Percentiles rank a stretch among this genome's conserved stretches.
phyloP scores from a whole-genome alignment of 1,140 invertebrate species.

The Akabosia matsudoensis region DNA sequence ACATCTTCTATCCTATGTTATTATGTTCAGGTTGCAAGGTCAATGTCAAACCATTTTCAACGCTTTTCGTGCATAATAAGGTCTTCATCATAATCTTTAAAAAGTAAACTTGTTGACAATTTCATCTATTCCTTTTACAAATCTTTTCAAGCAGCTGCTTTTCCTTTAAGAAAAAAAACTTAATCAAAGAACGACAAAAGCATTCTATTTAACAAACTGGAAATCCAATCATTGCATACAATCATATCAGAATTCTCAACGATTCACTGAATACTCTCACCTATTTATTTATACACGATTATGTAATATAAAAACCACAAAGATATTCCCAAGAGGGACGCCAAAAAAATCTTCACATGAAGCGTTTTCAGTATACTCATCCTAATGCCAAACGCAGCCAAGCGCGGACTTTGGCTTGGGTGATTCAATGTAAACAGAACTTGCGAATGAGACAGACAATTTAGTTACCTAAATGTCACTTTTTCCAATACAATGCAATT shows the following conservation, averaged over 20 bases:
- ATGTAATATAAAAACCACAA: neutral
- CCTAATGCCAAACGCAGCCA: neutral
- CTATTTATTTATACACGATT: neutral
- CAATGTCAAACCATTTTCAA: neutral
- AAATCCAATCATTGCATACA: slow-evolving; percentile 5
- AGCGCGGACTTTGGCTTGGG: neutral
- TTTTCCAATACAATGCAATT: slow-evolving; percentile 6
- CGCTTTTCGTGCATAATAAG: slow-evolving; percentile 2
- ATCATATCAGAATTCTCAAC: neutral
- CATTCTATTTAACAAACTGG: neutral
- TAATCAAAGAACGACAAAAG: neutral
- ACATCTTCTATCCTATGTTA: too few species aligned
- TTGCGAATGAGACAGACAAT: neutral
- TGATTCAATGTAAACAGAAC: neutral
- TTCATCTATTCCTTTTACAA: neutral
- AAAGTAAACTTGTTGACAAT: neutral
- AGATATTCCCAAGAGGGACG: neutral
- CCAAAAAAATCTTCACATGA: neutral
- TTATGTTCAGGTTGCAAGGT: slow-evolving; percentile 8
- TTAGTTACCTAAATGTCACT: neutral
- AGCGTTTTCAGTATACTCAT: too few species aligned
- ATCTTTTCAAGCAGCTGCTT: neutral
- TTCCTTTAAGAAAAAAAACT: neutral
- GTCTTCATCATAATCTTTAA: neutral
- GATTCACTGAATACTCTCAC: neutral